Percentiles rank a stretch among this genome's conserved stretches.
Conservation (phyloP, 2,113 vertebrate genomes). For the Lophochroa leadbeateri region DNA sequence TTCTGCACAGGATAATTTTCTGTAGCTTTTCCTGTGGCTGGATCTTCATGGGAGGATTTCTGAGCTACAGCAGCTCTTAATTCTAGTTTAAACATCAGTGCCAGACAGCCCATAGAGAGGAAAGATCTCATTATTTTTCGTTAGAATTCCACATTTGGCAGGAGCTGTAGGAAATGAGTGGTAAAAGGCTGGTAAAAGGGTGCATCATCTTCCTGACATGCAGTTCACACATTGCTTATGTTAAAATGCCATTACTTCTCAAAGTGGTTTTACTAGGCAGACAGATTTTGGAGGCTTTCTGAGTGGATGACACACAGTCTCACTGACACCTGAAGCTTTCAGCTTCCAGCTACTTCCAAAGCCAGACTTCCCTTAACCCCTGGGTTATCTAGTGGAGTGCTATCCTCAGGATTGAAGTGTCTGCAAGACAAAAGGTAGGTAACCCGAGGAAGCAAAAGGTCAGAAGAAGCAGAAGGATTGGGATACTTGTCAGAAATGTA, state of each 20-base stretch:
- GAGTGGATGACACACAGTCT: not conserved
- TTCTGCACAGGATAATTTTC: not conserved
- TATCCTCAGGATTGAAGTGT: not conserved
- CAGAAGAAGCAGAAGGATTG: not conserved
- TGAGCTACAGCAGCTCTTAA: conserved; percentile 8
- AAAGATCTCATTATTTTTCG: not conserved
- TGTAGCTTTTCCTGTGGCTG: not conserved
- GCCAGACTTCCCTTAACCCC: not conserved
- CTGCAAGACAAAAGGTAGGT: not conserved
- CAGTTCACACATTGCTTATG: not conserved
- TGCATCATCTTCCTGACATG: not conserved
- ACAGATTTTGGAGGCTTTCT: not conserved
- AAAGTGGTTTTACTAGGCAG: not conserved
- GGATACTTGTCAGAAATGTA: not conserved
- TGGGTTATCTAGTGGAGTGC: not conserved
- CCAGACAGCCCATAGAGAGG: not conserved
- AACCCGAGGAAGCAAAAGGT: not conserved
- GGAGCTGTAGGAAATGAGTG: not conserved
- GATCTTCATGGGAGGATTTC: not conserved
- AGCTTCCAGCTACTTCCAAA: not conserved
- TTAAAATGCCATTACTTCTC: not conserved
- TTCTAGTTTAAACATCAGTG: conserved; percentile 17
- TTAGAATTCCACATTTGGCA: not conserved
- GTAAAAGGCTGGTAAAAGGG: not conserved
- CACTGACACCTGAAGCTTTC: not conserved